Conservation (phyloP, 2,888 invertebrate genomes). For the Philaethria dido region DNA sequence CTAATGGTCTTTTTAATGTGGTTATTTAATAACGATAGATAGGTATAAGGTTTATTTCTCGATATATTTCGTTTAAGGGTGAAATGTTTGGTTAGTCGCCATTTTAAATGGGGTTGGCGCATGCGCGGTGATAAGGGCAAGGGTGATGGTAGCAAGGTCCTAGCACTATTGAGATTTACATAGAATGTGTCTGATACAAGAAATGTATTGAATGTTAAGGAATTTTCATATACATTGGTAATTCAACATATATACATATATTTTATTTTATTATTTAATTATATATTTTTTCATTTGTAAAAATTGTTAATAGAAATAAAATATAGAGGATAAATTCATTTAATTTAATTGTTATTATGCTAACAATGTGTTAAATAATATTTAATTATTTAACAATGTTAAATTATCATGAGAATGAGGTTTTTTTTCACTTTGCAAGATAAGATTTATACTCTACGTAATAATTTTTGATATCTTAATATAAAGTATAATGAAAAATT, state of each 20-base stretch:
- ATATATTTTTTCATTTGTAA: too few relatives aligned
- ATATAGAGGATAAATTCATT: too few relatives aligned
- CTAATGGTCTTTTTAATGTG: slow-evolving; percentile 34
- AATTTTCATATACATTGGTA: not conserved
- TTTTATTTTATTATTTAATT: too few relatives aligned
- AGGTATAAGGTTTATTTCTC: slow-evolving; percentile 7
- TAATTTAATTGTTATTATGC: not conserved
- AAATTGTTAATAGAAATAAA: too few relatives aligned
- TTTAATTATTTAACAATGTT: not conserved
- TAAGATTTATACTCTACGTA: too few relatives aligned
- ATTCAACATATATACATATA: too few relatives aligned
- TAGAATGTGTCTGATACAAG: slow-evolving; percentile 19
- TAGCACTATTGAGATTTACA: slow-evolving; percentile 40
- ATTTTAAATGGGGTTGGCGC: slow-evolving; percentile 62
- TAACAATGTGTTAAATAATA: not conserved
- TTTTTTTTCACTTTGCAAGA: not conserved
- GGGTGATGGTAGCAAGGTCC: slow-evolving; percentile 58
- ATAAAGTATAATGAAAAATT: too few relatives aligned
- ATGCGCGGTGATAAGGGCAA: slow-evolving; percentile 71
- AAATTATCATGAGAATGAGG: not conserved
- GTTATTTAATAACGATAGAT: not conserved
- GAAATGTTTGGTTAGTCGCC: slow-evolving; percentile 54
- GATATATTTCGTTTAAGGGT: slow-evolving; percentile 26
- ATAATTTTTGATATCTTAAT: too few relatives aligned
- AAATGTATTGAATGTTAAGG: not conserved